Percentiles rank a stretch among this genome's conserved stretches.
Evolutionary conservation across 2,888 invertebrate genomes (phyloP).

Genomic region (Leucania comma): DNA sequence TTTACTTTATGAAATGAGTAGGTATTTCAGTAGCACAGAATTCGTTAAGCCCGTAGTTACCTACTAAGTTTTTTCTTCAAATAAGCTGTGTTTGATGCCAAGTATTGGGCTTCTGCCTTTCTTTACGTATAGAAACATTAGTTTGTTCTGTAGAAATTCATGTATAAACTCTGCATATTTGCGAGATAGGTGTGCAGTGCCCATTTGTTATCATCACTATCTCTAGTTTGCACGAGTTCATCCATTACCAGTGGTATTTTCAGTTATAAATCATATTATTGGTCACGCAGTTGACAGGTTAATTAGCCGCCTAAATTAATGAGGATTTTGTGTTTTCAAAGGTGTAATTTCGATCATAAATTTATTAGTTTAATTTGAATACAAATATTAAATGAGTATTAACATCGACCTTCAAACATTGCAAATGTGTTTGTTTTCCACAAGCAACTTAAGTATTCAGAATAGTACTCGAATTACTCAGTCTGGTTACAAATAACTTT

Average conservation of each 20-base stretch:
- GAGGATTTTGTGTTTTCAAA: conserved; percentile 23
- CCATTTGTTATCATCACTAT: conserved; percentile 16
- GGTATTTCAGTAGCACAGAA: conserved; percentile 1
- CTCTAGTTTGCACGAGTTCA: conserved; percentile 2
- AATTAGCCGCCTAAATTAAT: conserved; percentile 39
- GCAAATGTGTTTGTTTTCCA: conserved; percentile 44
- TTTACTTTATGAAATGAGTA: conserved; percentile 19
- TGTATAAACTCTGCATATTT: neutral
- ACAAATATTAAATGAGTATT: conserved; percentile 17
- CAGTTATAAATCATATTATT: conserved; percentile 36
- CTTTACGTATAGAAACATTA: neutral
- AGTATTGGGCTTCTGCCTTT: neutral
- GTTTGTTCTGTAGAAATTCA: neutral
- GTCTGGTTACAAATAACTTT: conserved; percentile 1
- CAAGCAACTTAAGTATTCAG: conserved; percentile 22
- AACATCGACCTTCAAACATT: conserved; percentile 1
- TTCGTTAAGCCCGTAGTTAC: neutral
- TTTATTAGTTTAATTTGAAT: conserved; percentile 1
- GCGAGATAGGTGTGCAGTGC: neutral
- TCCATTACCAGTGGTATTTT: conserved; percentile 5
- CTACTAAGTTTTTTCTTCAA: neutral
- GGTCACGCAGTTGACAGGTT: conserved; percentile 34
- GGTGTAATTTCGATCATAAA: conserved; percentile 14
- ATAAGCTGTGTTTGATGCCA: neutral
- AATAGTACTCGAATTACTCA: neutral